Evolutionary conservation across 2,888 invertebrate species (phyloP), one percentile per base, ranked within the genome.

Genomic region (Acleris literana): DNA sequence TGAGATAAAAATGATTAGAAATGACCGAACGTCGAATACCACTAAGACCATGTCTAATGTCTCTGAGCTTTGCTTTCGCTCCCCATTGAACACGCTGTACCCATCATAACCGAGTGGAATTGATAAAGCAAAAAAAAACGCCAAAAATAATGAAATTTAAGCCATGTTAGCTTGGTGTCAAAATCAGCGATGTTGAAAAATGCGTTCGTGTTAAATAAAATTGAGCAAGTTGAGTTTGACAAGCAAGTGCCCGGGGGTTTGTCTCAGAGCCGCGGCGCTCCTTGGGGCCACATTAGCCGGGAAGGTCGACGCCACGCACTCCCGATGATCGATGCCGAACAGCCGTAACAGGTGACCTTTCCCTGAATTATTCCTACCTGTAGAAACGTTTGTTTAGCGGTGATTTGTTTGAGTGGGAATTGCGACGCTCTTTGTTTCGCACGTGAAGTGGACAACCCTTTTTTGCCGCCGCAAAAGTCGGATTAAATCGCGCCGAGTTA

Each of bases 271-370:
- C 79, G 80, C 80, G 84, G 84, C 76, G 75, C 71, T 89, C 92
- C 90, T 91, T 67, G 57, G 91, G 89, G 92, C 79, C 76, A 86
- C 90, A 90, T 92, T 92, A 92, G 84, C 82, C 83, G 85, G 83
- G 83, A 82, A 86, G 88, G 86, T 84, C 87, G 86, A 79, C 84
- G 81, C 86, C 80, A 84, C 90, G 86, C 85, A 88, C 88, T 88
- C 88, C 87, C 86, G 88, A 92, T 92, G 92, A 92, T 92, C 92
- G 92, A 92, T 91, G 91, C 84, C 85, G 88, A 87, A 88, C 85
- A 85, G 88, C 89, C 86, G 86, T 88, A 88, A 91, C 91, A 90
- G 88, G 91, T 92, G 92, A 92, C 92, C 92, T 92, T 90, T 90
- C 82, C 75, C 79, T 90, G 87, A 91, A 92, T 92, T 92, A 92